Conservation (phyloP, 2,113 vertebrate species). For the Corythaeola cristata region DNA sequence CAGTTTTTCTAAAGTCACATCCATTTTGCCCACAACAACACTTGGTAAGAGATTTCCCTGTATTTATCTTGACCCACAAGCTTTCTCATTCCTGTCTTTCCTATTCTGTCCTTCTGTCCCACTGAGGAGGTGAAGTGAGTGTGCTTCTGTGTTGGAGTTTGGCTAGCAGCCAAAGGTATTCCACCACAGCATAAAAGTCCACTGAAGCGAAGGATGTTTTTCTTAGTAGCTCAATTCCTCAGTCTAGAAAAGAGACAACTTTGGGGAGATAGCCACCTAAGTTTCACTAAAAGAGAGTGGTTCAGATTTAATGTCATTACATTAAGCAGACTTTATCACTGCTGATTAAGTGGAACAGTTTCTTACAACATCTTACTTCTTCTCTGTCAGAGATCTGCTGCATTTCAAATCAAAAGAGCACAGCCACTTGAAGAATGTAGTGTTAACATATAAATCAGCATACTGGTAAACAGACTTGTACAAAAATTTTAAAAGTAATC, state of each 20-base stretch:
- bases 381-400: background rate
- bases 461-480: background rate
- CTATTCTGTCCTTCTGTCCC: background rate
- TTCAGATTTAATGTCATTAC: background rate
- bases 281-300: background rate
- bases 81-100: background rate
- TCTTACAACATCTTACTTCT: background rate
- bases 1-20: background rate
- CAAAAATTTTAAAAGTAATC: background rate
- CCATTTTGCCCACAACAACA: background rate
- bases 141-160: background rate
- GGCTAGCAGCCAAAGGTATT: background rate
- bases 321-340: background rate
- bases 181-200: background rate
- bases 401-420: background rate
- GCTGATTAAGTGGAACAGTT: background rate
- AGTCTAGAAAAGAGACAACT: background rate
- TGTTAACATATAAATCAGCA: background rate
- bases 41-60: background rate
- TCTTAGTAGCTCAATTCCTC: background rate
- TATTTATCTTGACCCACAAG: background rate
- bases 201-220: background rate
- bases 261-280: background rate
- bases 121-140: background rate
- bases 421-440: background rate